Percentiles rank a stretch among this genome's conserved stretches.
Evolutionary conservation across 2,113 vertebrate species (phyloP).

Genomic region (Lepus europaeus): DNA sequence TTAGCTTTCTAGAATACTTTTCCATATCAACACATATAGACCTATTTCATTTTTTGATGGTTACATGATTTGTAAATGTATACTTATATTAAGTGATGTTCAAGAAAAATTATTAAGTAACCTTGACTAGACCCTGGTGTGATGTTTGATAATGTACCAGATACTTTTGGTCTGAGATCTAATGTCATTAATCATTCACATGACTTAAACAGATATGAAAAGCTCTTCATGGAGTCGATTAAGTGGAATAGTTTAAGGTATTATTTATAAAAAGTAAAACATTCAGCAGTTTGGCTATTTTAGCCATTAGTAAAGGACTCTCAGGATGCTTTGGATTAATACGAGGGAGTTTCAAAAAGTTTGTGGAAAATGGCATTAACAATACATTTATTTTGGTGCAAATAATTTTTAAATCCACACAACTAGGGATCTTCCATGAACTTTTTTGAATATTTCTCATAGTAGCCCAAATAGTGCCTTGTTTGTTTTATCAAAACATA

Average conservation of each 20-base stretch:
- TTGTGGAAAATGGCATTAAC: too few relatives aligned
- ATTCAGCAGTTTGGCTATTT: background rate
- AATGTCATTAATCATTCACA: slow-evolving; percentile 2
- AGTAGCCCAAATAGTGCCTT: background rate
- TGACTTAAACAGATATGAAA: background rate
- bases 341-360: too few relatives aligned
- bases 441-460: background rate
- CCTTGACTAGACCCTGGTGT: background rate
- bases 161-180: background rate
- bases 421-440: too few relatives aligned
- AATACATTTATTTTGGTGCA: too few relatives aligned
- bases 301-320: background rate
- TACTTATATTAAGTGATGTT: background rate
- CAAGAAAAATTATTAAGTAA: slow-evolving; percentile 21
- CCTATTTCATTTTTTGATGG: slow-evolving; percentile 30
- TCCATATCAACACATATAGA: background rate
- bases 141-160: slow-evolving; percentile 14
- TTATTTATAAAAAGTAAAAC: background rate
- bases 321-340: background rate
- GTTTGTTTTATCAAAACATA: background rate
- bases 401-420: too few relatives aligned
- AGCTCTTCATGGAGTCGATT: background rate
- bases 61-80: background rate
- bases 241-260: background rate
- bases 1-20: background rate